A percentile compares a stretch with the other conserved stretches of the same genome.
phyloP scores from a whole-genome alignment of 2,888 invertebrate species.

The Tetragonisca angustula region DNA sequence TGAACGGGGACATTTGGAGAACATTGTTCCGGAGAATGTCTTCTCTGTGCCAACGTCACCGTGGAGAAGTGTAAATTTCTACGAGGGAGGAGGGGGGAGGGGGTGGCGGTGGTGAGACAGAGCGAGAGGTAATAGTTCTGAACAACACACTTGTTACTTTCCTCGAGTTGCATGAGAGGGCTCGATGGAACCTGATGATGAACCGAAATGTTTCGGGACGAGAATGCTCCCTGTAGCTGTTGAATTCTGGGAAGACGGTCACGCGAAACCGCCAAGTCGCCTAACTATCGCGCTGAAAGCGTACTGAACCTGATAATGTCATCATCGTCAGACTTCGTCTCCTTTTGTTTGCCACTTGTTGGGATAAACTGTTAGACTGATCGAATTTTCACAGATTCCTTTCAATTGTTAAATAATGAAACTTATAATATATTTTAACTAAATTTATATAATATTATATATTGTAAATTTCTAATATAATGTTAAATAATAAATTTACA shows the following conservation, averaged over 20 bases:
- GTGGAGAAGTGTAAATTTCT: conserved; percentile 26
- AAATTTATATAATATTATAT: too few species aligned
- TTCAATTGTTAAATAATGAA: too few species aligned
- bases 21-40: conserved; percentile 19
- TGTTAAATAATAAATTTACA: too few species aligned
- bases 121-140: neutral
- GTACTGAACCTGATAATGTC: neutral
- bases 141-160: conserved; percentile 34
- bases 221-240: neutral
- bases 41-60: conserved; percentile 5
- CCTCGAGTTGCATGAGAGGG: conserved; percentile 10
- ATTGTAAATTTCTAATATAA: too few species aligned
- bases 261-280: neutral
- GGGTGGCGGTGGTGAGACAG: too few species aligned
- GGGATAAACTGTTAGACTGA: too few species aligned
- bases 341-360: too few species aligned
- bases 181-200: conserved; percentile 15
- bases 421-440: too few species aligned
- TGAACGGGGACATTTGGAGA: conserved; percentile 26
- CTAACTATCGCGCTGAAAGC: neutral
- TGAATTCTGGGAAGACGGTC: conserved; percentile 16
- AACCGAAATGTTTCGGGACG: neutral
- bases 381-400: too few species aligned
- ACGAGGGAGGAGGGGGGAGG: neutral
- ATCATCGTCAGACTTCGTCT: neutral